These are phyloP conservation scores for Eledone cirrhosa DNA, from an alignment of 2,888 invertebrate species.

Conservation along the genomic window DNA sequence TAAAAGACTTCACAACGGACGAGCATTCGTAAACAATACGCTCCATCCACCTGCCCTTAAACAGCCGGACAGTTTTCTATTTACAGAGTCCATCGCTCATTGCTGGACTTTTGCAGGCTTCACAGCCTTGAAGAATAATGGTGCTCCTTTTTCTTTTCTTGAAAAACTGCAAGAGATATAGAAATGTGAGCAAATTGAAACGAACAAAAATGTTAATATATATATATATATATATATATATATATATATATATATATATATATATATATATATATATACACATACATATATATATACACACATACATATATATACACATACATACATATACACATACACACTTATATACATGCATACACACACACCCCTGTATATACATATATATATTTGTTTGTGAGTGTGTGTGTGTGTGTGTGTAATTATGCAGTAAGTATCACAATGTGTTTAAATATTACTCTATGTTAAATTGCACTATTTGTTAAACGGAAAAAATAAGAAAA, in stretches of 20 bases:
- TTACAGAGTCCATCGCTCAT: slow-evolving; percentile 15
- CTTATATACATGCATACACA: not conserved
- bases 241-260: not conserved
- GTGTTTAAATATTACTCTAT: not conserved
- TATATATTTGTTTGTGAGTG: no score
- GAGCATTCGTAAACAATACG: slow-evolving; percentile 1
- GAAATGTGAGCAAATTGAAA: not conserved
- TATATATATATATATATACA: not conserved
- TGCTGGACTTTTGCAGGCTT: not conserved
- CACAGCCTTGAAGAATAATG: not conserved
- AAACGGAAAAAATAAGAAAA: no score
- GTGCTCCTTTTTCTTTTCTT: not conserved
- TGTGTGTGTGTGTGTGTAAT: not conserved
- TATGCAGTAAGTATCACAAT: not conserved
- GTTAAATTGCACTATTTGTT: no score
- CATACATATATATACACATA: not conserved
- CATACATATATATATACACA: not conserved
- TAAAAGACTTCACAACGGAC: no score
- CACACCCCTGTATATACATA: no score
- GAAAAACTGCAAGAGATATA: not conserved
- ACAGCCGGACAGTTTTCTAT: not conserved
- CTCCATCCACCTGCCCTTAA: slow-evolving; percentile 22
- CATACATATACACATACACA: not conserved
- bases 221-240: not conserved
- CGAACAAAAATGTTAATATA: not conserved